Base-by-base conservation (phyloP, 2,797 vertebrate species). In the Pseudopleuronectes americanus region DNA sequence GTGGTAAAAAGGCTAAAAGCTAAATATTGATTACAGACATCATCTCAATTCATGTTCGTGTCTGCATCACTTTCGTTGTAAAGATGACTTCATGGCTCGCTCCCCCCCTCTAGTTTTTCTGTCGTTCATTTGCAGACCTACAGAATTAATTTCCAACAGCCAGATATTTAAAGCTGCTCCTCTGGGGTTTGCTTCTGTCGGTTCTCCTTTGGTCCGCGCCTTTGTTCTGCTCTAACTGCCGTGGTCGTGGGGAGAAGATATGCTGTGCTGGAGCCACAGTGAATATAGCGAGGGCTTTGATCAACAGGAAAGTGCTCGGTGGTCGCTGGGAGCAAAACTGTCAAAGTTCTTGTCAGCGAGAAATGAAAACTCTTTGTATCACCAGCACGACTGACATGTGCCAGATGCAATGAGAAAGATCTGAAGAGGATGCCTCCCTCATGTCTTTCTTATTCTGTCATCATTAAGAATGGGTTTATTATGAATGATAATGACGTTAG, bases 151-250 rank as follows among this genome's bases (percentile, higher is more conserved):
- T 10, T 9, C 3, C 8, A 21, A 7, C 13, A 43, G 13, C 4
- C 41, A 22, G 48, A 21, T 8, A 21, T 10, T 21, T 21, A 8
- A 8, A 21, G 47, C 47, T 3, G 4, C 19, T 21, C 48, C 21
- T n/a, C 47, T 6, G 45, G 47, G 47, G 21, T n/a, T 48, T 1
- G 7, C 3, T 23, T 51, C 21, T 22, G 8, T 51, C 3, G 13
- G 16, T 51, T 51, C 19, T 51, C 8, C 48, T 57, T 16, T 48
- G 6, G 22, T 45, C n/a, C 48, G 21, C 10, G 22, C 38, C 63
- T 84, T 77, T 85, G 65, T 80, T 77, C 75, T 80, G 1, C 5
- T 68, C 10, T 8, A n/a, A 17, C 23, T 22, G 10, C 61, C 7
- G 41, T 17, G 54, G 54, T 51, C 49, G 33, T 14, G 19, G 26